Evolutionary conservation across 2,113 vertebrate genomes (phyloP).

Genomic region (Callocephalon fimbriatum): DNA sequence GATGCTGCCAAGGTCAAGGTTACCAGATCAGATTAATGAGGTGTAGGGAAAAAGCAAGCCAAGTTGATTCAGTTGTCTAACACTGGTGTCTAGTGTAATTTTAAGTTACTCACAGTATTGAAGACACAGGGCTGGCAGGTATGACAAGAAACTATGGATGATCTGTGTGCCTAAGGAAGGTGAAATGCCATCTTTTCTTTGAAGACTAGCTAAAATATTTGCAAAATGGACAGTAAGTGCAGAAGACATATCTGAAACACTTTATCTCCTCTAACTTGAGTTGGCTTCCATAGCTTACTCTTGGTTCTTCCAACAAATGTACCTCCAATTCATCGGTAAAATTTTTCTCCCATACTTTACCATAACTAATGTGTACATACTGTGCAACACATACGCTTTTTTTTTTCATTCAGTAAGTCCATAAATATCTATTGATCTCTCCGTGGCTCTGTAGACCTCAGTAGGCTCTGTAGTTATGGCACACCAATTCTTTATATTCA

Average conservation of each 20-base stretch:
- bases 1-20: neutral
- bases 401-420: neutral
- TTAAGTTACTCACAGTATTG: neutral
- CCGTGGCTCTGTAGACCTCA: neutral
- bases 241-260: neutral
- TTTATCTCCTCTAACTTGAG: neutral
- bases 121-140: neutral
- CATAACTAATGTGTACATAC: neutral
- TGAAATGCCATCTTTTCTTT: neutral
- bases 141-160: neutral
- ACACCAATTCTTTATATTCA: neutral
- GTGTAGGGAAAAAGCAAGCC: neutral
- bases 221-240: neutral
- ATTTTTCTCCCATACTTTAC: neutral
- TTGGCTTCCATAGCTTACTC: neutral
- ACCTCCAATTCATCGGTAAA: neutral
- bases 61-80: neutral
- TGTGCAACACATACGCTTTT: neutral
- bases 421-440: neutral
- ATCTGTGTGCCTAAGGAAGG: neutral
- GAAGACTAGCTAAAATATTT: neutral
- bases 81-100: neutral
- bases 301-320: neutral
- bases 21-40: neutral
- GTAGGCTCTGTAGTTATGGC: neutral